Base-by-base conservation (phyloP, 2,797 vertebrate genomes). In the Girardinus metallicus region DNA sequence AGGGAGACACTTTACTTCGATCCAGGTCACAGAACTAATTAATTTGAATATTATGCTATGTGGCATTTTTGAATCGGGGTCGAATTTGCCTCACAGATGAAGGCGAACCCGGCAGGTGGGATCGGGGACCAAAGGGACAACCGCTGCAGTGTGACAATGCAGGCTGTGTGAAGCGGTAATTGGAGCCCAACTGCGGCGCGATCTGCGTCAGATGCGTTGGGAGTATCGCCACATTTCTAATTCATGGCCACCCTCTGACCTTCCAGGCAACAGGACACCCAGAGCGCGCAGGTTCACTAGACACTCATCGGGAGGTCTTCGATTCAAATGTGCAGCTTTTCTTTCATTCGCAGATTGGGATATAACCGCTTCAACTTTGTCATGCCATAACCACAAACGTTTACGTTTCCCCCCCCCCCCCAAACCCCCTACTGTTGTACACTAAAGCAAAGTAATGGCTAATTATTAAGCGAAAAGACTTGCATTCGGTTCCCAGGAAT, bases 231-330 rank as follows among this genome's bases (percentile, higher is more conserved):
- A 29, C 88, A 95, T 95, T 12, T 90, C 84, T 95, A 91, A 95
- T 95, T 95, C 89, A 95, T 90, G 91, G 23, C 36, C 64, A 84
- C 8, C 15, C 91, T 91, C 31, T 80, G 86, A 92, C 88, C 88
- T 39, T 26, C 57, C 78, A n/a, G 74, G 92, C 68, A 93, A 95
- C 84, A 75, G 72, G 87, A 95, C 86, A 91, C 88, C 83, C 15
- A 51, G 41, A 10, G 71, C 5, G 80, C 70, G 81, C 15, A 72
- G 76, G 31, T 74, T 64, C 62, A 75, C 39, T 62, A 16, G 23
- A 1, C 64, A 31, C 21, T 26, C n/a, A 29, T 47, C 16, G 26
- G 60, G 62, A 66, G 34, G 23, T 23, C 36, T 26, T 26, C 12
- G 0, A 74, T 66, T 68, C 71, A 36, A 73, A 43, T 66, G 62